Evolutionary conservation across 2,797 vertebrate species (phyloP).

Genomic region (Capromys pilorides): DNA sequence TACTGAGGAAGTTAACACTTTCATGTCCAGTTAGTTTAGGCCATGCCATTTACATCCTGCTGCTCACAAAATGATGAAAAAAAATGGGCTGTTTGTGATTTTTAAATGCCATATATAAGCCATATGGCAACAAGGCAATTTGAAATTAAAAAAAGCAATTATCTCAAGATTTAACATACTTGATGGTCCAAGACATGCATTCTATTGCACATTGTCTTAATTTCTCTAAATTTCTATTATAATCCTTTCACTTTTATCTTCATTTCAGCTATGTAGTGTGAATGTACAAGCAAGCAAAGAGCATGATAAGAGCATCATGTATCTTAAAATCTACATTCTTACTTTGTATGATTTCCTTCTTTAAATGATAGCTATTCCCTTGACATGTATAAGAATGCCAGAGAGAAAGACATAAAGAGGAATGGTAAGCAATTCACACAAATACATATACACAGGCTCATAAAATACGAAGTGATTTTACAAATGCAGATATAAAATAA

Average conservation of each 20-base stretch:
- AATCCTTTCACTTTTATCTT: not conserved
- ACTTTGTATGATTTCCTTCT: not conserved
- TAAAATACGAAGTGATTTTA: not conserved
- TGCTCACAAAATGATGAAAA: constrained; percentile 50
- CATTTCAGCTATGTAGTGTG: not conserved
- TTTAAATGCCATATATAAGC: constrained; percentile 45
- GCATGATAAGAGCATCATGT: not conserved
- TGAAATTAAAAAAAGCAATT: not conserved
- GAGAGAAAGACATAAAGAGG: not conserved
- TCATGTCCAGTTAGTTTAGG: constrained; percentile 66
- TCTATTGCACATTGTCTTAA: not conserved
- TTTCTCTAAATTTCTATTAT: not conserved
- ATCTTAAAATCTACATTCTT: not conserved
- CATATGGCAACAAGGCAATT: constrained; percentile 25
- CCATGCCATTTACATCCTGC: constrained; percentile 57
- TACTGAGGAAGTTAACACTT: constrained; percentile 61
- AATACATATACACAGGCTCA: not conserved
- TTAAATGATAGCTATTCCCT: not conserved
- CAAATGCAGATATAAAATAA: not conserved
- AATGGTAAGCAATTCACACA: not conserved
- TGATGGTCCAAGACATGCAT: constrained; percentile 22
- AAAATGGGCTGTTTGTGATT: constrained; percentile 50
- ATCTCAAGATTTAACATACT: constrained; percentile 30
- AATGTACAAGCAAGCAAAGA: not conserved
- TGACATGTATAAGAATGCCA: constrained; percentile 17